These are phyloP conservation scores for Trichonephila clavipes DNA, from an alignment of 1,140 invertebrate genomes.

Conservation along the genomic window DNA sequence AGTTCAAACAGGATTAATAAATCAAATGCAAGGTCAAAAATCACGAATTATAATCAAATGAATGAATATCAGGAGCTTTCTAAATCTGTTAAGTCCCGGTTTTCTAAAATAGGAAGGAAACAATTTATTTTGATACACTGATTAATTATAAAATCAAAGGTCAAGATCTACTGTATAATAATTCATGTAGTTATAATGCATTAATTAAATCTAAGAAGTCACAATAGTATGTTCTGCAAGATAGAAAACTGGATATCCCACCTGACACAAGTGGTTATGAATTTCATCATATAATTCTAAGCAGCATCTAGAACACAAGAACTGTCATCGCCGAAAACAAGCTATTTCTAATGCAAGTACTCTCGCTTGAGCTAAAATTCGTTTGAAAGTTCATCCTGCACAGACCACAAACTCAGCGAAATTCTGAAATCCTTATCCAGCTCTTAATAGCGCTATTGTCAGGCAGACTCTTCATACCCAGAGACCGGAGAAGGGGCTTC, in stretches of 20 bases:
- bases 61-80: no score
- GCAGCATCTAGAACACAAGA: background rate
- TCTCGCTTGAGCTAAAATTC: background rate
- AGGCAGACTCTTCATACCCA: background rate
- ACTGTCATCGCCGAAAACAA: background rate
- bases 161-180: no score
- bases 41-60: no score
- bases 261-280: background rate
- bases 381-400: background rate
- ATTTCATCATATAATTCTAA: background rate
- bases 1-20: no score
- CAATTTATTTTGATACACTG: no score
- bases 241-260: background rate
- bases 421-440: background rate
- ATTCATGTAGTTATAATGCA: no score
- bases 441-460: constrained; percentile 1
- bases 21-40: no score
- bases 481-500: background rate
- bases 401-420: background rate
- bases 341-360: background rate
- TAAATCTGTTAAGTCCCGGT: no score
- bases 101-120: no score
- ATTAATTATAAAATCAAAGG: no score
- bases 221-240: background rate
- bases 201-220: no score